Percentiles rank a stretch among this genome's conserved stretches.
Conservation (phyloP, 2,888 invertebrate species). For the Sicus ferrugineus region DNA sequence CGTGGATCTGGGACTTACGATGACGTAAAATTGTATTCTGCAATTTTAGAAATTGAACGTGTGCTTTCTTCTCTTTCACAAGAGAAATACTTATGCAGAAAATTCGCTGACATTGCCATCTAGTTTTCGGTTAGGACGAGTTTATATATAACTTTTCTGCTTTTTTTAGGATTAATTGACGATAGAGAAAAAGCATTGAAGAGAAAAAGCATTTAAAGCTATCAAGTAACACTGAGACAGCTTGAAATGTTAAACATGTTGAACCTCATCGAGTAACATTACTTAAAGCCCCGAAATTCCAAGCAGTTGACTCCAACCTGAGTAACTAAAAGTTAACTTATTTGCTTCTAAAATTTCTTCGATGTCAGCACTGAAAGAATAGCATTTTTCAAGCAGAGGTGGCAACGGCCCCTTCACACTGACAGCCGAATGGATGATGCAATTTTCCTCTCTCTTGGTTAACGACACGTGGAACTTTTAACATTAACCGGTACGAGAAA, state of each 20-base stretch:
- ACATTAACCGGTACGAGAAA: background rate
- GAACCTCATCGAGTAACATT: background rate
- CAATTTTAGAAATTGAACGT: conserved; percentile 21
- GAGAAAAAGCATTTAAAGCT: background rate
- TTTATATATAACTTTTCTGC: no score
- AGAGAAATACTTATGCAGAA: background rate
- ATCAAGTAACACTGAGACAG: background rate
- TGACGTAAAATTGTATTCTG: conserved; percentile 7
- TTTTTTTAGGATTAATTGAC: no score
- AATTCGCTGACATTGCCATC: background rate
- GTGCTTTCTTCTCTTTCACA: conserved; percentile 9
- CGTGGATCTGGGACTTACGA: background rate
- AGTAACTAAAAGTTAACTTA: no score
- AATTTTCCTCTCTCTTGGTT: conserved; percentile 10
- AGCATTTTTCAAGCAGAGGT: background rate
- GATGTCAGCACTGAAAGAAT: conserved; percentile 13
- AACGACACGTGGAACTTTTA: conserved; percentile 6
- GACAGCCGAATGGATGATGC: conserved; percentile 3
- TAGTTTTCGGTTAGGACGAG: no score
- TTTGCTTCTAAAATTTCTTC: conserved; percentile 2
- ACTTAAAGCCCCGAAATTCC: no score
- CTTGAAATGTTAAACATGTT: background rate
- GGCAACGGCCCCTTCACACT: conserved; percentile 4
- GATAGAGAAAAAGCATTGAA: background rate
- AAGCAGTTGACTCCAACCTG: no score